These are phyloP conservation scores for Aegypius monachus DNA, from an alignment of 2,113 vertebrate species.

Conservation along the genomic window DNA sequence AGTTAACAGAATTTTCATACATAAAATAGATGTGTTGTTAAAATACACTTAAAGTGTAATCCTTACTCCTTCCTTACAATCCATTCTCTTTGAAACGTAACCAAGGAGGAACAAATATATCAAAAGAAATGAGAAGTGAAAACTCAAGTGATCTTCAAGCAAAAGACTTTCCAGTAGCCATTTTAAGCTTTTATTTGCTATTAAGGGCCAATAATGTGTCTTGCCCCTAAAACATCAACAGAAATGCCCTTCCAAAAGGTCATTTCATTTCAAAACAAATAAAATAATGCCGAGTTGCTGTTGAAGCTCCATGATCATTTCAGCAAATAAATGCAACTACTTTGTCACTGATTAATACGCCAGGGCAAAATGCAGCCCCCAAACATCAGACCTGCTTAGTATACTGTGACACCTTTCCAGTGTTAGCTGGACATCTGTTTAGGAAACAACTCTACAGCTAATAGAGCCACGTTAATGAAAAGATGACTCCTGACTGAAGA, in stretches of 20 bases:
- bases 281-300: not conserved
- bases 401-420: not conserved
- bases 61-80: not conserved
- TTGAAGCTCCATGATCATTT: not conserved
- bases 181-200: not conserved
- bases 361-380: not conserved
- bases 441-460: not conserved
- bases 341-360: not conserved
- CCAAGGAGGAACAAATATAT: not conserved
- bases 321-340: not conserved
- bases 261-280: not conserved
- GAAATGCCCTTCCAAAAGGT: not conserved
- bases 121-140: not conserved
- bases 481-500: not conserved
- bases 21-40: not conserved
- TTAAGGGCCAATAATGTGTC: not conserved
- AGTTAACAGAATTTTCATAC: conserved; percentile 10
- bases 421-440: not conserved
- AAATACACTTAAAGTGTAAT: not conserved
- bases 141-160: not conserved
- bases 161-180: not conserved
- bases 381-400: not conserved
- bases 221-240: not conserved
- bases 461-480: not conserved
- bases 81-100: not conserved